Conservation (phyloP, 2,888 invertebrate genomes). For the Dyspetes luteomarginatus region DNA sequence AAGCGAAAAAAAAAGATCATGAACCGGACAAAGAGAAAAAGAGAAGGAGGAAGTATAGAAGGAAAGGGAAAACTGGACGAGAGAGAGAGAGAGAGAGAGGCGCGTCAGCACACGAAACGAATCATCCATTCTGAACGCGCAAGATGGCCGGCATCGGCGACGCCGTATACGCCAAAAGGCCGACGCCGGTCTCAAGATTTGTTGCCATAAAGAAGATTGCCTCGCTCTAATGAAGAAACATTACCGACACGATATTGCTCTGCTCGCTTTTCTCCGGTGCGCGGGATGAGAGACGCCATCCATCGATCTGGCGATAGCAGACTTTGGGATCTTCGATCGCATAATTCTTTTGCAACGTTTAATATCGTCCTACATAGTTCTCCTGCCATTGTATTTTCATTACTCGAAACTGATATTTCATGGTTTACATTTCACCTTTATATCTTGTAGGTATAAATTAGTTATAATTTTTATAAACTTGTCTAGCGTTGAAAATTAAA, state of each 20-base stretch:
- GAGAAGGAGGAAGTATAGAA: constrained; percentile 68
- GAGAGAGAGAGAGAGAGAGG: constrained; percentile 59
- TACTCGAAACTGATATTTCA: constrained; percentile 13
- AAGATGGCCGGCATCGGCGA: constrained; percentile 75
- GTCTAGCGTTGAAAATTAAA: neutral
- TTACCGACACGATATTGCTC: constrained; percentile 79
- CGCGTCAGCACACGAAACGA: constrained; percentile 68
- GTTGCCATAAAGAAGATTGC: constrained; percentile 82
- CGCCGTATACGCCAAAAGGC: constrained; percentile 65
- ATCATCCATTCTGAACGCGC: constrained; percentile 73
- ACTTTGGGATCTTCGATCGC: constrained; percentile 63
- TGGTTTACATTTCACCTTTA: neutral
- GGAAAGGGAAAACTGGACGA: constrained; percentile 69
- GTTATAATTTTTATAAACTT: neutral
- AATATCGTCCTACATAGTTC: constrained; percentile 7
- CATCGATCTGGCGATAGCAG: constrained; percentile 74
- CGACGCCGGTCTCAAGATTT: constrained; percentile 78
- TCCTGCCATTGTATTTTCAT: constrained; percentile 31
- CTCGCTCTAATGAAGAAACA: constrained; percentile 81
- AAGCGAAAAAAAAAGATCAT: constrained; percentile 69
- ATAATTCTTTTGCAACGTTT: constrained; percentile 52
- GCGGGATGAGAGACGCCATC: constrained; percentile 68
- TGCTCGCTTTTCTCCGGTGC: constrained; percentile 71
- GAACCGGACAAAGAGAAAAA: constrained; percentile 35
- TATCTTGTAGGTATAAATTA: no score